These are phyloP conservation scores for Australoheros scitulus DNA, from an alignment of 2,113 vertebrate species.

Conservation along the genomic window DNA sequence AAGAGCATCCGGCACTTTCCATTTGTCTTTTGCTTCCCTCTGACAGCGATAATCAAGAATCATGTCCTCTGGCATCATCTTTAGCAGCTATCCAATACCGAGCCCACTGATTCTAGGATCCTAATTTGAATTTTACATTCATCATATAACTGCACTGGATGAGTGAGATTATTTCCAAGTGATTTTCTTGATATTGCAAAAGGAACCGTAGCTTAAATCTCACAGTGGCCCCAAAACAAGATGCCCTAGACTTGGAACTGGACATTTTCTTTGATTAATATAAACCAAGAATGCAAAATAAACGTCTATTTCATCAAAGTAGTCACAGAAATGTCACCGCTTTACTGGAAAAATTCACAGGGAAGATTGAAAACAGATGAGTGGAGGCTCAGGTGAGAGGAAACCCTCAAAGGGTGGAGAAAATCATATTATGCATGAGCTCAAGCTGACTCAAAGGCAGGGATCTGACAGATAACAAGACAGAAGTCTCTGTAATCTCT, in stretches of 20 bases:
- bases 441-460: neutral
- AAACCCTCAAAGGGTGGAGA: neutral
- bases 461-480: neutral
- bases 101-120: neutral
- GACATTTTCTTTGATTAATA: neutral
- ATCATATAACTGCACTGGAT: neutral
- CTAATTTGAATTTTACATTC: conserved; percentile 17
- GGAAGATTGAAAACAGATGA: neutral
- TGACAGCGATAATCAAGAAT: neutral
- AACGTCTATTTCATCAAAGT: neutral
- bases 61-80: conserved; percentile 12
- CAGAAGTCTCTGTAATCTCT: neutral
- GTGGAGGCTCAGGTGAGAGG: neutral
- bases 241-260: neutral
- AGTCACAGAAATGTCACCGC: neutral
- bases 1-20: neutral
- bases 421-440: neutral
- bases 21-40: conserved; percentile 1
- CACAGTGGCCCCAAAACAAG: neutral
- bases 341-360: neutral
- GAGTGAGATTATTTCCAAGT: neutral
- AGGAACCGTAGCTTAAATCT: neutral
- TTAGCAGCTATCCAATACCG: neutral
- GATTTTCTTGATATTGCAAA: conserved; percentile 15
- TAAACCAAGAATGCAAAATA: neutral